These are phyloP conservation scores for Nyleta sp. DNA, from an alignment of 2,888 invertebrate species.

Conservation along the genomic window DNA sequence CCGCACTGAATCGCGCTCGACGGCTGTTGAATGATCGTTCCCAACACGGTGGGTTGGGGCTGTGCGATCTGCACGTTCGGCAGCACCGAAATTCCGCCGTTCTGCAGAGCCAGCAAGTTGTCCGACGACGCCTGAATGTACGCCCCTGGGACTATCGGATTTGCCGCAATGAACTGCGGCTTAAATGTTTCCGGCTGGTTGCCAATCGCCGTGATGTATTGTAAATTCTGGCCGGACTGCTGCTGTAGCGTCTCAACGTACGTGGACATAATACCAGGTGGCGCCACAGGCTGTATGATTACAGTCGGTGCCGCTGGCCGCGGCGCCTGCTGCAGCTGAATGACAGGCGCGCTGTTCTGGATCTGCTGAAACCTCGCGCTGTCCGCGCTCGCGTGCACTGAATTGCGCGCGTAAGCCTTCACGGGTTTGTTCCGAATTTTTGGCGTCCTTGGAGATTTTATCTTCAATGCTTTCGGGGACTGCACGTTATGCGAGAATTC, in stretches of 20 bases:
- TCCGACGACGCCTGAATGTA: slow-evolving; percentile 79
- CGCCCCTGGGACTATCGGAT: slow-evolving; percentile 78
- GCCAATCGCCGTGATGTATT: slow-evolving; percentile 89
- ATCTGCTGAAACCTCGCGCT: slow-evolving; percentile 75
- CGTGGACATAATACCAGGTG: slow-evolving; percentile 85
- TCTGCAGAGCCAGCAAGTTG: slow-evolving; percentile 77
- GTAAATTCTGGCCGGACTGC: slow-evolving; percentile 88
- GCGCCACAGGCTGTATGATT: slow-evolving; percentile 87
- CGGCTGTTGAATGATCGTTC: slow-evolving; percentile 83
- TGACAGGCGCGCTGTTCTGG: slow-evolving; percentile 83
- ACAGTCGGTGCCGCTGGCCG: slow-evolving; percentile 85
- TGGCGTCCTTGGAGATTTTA: slow-evolving; percentile 72
- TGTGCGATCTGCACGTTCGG: slow-evolving; percentile 78
- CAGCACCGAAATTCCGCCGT: slow-evolving; percentile 79
- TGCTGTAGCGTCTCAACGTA: slow-evolving; percentile 89
- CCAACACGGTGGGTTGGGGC: slow-evolving; percentile 78
- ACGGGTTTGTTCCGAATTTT: slow-evolving; percentile 73
- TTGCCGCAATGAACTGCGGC: slow-evolving; percentile 78
- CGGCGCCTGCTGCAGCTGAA: slow-evolving; percentile 85
- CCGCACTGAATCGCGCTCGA: slow-evolving; percentile 84
- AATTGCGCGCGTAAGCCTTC: slow-evolving; percentile 72
- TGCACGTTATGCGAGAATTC: slow-evolving; percentile 68
- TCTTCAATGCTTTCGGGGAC: slow-evolving; percentile 69
- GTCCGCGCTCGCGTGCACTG: slow-evolving; percentile 69
- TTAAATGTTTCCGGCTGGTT: slow-evolving; percentile 83